phyloP scores from a whole-genome alignment of 2,888 invertebrate species.

The Zhengitettix transpicula region DNA sequence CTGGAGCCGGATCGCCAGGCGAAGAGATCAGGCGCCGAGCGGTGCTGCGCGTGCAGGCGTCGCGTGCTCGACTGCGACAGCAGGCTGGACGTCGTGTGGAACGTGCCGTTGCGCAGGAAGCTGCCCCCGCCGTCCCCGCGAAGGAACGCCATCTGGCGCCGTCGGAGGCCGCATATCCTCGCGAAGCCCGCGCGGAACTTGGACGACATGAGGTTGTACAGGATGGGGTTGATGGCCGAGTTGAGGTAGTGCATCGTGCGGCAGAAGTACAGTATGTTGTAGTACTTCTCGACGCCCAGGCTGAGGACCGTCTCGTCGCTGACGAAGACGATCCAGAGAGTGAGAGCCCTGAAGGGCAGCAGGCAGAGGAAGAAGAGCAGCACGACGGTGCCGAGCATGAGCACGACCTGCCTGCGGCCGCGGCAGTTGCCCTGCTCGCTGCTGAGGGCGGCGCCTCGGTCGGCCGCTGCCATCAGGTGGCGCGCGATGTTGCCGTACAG shows the following conservation, averaged over 20 bases:
- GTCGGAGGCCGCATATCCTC: conserved; percentile 36
- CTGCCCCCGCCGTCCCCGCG: neutral
- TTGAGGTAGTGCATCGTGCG: conserved; percentile 79
- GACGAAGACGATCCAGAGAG: conserved; percentile 71
- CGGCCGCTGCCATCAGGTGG: conserved; percentile 59
- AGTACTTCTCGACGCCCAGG: conserved; percentile 65
- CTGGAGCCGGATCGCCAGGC: conserved; percentile 14
- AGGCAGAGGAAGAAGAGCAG: conserved; percentile 80
- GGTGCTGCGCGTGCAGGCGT: conserved; percentile 1
- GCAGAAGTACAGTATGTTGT: conserved; percentile 67
- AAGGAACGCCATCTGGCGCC: conserved; percentile 7
- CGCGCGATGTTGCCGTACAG: conserved; percentile 72
- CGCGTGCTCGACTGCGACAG: conserved; percentile 12
- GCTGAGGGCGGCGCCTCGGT: conserved; percentile 27
- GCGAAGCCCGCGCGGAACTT: conserved; percentile 75
- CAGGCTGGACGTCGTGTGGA: conserved; percentile 12
- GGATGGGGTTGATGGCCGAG: conserved; percentile 78
- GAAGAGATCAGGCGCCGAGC: conserved; percentile 11
- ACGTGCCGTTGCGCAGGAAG: neutral
- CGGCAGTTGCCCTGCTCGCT: conserved; percentile 40
- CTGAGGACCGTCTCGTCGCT: conserved; percentile 39
- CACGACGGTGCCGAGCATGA: conserved; percentile 81
- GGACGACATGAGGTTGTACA: conserved; percentile 83
- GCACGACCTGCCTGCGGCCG: conserved; percentile 47
- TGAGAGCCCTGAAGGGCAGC: conserved; percentile 74